phyloP scores from a whole-genome alignment of 2,797 vertebrate species.

The Poeciliopsis turneri region DNA sequence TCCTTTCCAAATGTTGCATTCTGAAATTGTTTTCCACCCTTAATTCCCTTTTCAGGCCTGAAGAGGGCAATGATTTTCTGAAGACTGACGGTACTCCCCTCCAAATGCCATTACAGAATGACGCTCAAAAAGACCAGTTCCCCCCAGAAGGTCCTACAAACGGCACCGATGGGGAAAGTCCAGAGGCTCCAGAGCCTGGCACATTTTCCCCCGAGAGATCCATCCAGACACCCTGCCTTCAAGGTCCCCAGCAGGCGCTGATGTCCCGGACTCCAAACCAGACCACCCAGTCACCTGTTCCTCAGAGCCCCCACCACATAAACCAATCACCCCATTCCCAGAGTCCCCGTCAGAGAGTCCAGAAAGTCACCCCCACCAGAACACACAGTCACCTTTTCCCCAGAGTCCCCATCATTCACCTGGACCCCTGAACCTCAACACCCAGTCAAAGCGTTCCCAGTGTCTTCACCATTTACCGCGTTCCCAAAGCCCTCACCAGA shows the following conservation, averaged over 20 bases:
- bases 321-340: neutral
- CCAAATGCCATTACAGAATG: neutral
- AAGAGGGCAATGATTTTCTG: conserved; percentile 38
- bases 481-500: neutral
- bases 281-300: neutral
- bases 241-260: neutral
- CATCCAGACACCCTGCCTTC: neutral
- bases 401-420: neutral
- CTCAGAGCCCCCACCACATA: neutral
- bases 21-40: neutral
- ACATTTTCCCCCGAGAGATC: neutral
- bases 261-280: neutral
- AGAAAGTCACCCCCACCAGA: neutral
- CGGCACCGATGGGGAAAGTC: neutral
- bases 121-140: neutral
- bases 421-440: neutral
- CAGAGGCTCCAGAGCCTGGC: neutral
- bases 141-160: neutral
- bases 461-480: neutral
- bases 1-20: neutral
- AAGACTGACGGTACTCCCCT: conserved; percentile 9
- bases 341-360: neutral
- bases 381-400: neutral
- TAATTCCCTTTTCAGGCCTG: conserved; percentile 26
- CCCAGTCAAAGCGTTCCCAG: neutral